Evolutionary conservation across 2,797 vertebrate genomes (phyloP).

Genomic region (Halcyon leucocephala): DNA sequence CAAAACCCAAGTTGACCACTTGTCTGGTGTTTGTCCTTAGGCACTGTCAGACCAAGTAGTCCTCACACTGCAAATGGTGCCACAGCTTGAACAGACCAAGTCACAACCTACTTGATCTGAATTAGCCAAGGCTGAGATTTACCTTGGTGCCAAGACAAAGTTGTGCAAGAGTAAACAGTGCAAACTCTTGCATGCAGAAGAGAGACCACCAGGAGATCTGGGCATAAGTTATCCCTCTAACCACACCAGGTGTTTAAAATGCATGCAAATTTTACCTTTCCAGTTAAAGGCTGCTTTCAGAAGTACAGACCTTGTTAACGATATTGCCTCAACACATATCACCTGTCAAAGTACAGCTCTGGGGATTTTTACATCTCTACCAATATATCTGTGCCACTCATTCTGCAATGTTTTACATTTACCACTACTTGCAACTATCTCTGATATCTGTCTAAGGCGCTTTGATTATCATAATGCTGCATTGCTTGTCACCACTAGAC

Average conservation of each 20-base stretch:
- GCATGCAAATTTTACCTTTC: neutral
- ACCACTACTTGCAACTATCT: neutral
- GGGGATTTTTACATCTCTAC: neutral
- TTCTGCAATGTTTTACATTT: neutral
- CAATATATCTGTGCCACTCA: neutral
- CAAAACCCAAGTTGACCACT: neutral
- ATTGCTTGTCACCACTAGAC: neutral
- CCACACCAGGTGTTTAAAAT: neutral
- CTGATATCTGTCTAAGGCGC: neutral
- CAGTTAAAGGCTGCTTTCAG: neutral
- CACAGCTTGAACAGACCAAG: neutral
- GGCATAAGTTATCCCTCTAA: neutral
- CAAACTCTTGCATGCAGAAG: neutral
- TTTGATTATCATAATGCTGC: neutral
- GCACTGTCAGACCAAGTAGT: neutral
- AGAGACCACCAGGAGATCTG: neutral
- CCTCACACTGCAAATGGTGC: fast-evolving
- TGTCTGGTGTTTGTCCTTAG: neutral
- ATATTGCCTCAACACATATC: neutral
- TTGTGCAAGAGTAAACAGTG: too few species aligned
- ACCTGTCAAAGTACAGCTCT: neutral
- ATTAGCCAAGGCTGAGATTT: neutral
- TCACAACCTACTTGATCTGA: neutral
- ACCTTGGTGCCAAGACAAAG: neutral
- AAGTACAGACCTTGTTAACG: neutral